phyloP scores from a whole-genome alignment of 2,888 invertebrate genomes.

The Chrysina gloriosa region DNA sequence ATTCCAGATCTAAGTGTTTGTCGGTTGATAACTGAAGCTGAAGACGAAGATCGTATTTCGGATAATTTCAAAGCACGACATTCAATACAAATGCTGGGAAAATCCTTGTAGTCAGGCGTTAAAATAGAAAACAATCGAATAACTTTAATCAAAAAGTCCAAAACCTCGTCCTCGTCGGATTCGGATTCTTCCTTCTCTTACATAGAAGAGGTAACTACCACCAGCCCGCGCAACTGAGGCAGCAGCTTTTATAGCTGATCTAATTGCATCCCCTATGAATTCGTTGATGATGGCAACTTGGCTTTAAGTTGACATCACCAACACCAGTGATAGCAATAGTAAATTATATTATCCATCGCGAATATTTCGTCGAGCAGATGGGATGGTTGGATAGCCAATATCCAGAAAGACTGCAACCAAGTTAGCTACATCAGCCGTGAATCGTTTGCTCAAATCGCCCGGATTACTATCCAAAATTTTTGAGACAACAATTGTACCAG shows the following conservation, averaged over 20 bases:
- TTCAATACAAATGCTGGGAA: constrained; percentile 33
- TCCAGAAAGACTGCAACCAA: constrained; percentile 93
- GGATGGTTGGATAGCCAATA: constrained; percentile 96
- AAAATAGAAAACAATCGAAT: background rate
- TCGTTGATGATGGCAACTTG: constrained; percentile 94
- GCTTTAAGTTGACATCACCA: constrained; percentile 95
- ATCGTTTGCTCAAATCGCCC: constrained; percentile 91
- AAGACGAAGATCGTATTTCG: no score
- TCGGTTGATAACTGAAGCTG: no score
- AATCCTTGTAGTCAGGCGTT: constrained; percentile 11
- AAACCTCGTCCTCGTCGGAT: constrained; percentile 97
- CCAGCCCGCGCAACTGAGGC: constrained; percentile 73
- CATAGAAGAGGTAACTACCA: no score
- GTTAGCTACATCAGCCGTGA: constrained; percentile 94
- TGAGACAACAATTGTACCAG: constrained; percentile 97
- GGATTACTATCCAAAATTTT: constrained; percentile 98
- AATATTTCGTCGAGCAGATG: constrained; percentile 97
- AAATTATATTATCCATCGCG: constrained; percentile 98
- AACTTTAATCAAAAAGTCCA: constrained; percentile 89
- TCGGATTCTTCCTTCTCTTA: constrained; percentile 86
- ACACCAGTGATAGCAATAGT: constrained; percentile 95
- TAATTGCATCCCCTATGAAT: constrained; percentile 93
- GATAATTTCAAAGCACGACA: no score
- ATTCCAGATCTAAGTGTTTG: no score
- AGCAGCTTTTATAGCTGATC: constrained; percentile 80